A percentile compares a stretch with the other conserved stretches of the same genome.
Conservation (phyloP, 2,797 vertebrate species). For the Zalophus californianus region DNA sequence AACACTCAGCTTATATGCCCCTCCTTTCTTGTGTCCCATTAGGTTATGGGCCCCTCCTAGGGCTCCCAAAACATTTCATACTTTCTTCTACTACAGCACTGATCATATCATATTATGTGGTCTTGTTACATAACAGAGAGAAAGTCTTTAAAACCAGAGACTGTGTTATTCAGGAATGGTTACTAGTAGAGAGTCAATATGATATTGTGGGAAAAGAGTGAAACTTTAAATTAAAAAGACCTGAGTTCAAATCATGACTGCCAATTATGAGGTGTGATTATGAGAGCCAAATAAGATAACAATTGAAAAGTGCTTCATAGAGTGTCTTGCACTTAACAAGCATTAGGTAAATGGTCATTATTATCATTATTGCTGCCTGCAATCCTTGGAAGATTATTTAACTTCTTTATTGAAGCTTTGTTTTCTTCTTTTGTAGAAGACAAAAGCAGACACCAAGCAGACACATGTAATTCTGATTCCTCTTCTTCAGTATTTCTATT, state of each 20-base stretch:
- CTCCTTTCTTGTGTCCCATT: neutral
- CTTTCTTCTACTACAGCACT: neutral
- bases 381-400: neutral
- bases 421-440: neutral
- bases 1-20: neutral
- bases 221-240: neutral
- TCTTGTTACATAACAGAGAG: neutral
- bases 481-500: slow-evolving; percentile 1
- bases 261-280: neutral
- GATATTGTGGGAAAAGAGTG: neutral
- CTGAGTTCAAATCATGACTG: neutral
- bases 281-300: neutral
- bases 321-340: neutral
- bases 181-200: neutral
- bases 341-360: neutral
- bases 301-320: neutral
- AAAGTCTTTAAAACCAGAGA: neutral
- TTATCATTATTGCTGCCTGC: neutral
- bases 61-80: no score
- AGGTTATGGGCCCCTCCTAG: neutral
- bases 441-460: neutral
- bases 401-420: neutral
- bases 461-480: neutral
- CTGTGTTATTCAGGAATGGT: neutral
- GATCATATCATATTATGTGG: neutral